A percentile compares a stretch with the other conserved stretches of the same genome.
These are phyloP conservation scores for Sturnira hondurensis DNA, from an alignment of 2,113 vertebrate species.

Conservation along the genomic window DNA sequence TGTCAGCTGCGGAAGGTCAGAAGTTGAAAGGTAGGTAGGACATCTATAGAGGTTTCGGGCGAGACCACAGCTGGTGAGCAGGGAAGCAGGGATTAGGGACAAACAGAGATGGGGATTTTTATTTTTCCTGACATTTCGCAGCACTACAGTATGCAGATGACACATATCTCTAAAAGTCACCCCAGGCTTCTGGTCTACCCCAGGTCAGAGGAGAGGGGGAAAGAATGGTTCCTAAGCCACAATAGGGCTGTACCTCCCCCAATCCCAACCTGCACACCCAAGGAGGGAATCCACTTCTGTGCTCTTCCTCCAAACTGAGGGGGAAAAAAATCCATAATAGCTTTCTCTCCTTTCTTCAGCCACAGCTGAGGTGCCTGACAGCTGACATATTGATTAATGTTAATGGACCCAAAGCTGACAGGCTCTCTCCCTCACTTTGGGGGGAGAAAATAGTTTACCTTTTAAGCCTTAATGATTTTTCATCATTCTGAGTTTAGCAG, in stretches of 20 bases:
- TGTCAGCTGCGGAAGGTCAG: neutral
- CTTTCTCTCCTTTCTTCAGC: neutral
- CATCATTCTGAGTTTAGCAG: neutral
- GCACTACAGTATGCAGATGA: neutral
- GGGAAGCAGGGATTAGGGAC: neutral
- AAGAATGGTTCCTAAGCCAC: neutral
- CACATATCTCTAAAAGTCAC: neutral
- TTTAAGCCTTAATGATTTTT: neutral
- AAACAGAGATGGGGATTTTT: neutral
- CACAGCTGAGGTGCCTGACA: neutral
- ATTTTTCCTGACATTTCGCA: neutral
- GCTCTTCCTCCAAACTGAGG: neutral
- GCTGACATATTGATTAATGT: fast-evolving
- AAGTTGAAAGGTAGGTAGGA: neutral
- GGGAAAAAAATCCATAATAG: neutral
- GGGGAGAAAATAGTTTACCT: neutral
- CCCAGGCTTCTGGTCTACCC: neutral
- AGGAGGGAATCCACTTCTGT: neutral
- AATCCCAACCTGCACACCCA: no score
- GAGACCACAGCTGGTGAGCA: neutral
- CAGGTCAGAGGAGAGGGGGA: neutral
- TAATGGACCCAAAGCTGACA: neutral
- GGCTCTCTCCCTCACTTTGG: neutral
- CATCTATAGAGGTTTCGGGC: neutral
- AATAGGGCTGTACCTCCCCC: neutral